These are phyloP conservation scores for Zaprionus capensis DNA, from an alignment of 1,140 invertebrate species.

Conservation along the genomic window DNA sequence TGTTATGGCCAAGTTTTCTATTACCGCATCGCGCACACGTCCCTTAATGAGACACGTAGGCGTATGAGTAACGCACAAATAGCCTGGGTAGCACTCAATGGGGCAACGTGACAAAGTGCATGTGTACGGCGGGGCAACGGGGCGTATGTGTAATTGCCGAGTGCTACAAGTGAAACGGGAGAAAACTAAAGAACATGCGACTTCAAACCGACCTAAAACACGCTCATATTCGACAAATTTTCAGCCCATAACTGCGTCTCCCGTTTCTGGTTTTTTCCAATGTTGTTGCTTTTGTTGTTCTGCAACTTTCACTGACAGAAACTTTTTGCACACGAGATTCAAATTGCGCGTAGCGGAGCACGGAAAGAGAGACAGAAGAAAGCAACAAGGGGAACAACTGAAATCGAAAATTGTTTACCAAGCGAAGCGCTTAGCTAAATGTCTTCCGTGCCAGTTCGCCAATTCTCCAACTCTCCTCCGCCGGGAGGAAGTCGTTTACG, in stretches of 20 bases:
- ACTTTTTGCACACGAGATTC: constrained; percentile 76
- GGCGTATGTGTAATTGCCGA: constrained; percentile 52
- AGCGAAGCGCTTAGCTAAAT: constrained; percentile 80
- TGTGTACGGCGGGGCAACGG: not conserved
- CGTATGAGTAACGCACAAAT: constrained; percentile 77
- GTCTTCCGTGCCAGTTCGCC: constrained; percentile 77
- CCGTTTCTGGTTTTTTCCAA: constrained; percentile 10
- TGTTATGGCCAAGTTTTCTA: constrained; percentile 81
- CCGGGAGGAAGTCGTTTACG: constrained; percentile 65
- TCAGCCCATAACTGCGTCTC: constrained; percentile 17
- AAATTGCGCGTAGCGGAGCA: constrained; percentile 53
- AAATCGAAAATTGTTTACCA: constrained; percentile 81
- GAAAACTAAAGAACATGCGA: constrained; percentile 18
- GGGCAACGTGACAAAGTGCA: constrained; percentile 49
- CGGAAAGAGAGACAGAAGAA: not conserved
- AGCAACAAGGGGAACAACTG: constrained; percentile 35
- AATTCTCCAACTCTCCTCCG: constrained; percentile 33
- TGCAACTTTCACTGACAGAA: constrained; percentile 70
- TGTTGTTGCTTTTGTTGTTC: constrained; percentile 28
- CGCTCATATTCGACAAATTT: constrained; percentile 39
- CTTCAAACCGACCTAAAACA: constrained; percentile 30
- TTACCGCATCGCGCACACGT: constrained; percentile 63
- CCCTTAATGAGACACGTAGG: constrained; percentile 76
- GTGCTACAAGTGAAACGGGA: constrained; percentile 37
- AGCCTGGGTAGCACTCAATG: constrained; percentile 48